Percentiles rank a stretch among this genome's conserved stretches.
These are phyloP conservation scores for Augochlorella aurata DNA, from an alignment of 2,888 invertebrate genomes.

Conservation along the genomic window DNA sequence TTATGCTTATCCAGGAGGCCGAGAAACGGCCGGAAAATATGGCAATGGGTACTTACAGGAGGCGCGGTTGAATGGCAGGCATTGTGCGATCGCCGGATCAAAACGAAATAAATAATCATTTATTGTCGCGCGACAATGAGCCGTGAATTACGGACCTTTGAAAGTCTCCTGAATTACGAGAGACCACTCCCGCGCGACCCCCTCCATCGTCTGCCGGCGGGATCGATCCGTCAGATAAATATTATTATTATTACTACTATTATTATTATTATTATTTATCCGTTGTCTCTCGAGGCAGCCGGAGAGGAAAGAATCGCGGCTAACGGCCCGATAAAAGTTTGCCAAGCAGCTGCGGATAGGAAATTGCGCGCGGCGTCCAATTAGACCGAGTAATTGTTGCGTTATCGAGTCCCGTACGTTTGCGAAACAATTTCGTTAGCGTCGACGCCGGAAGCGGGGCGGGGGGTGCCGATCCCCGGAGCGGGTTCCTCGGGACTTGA, in stretches of 20 bases:
- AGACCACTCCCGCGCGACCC: background rate
- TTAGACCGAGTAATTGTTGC: conserved; percentile 20
- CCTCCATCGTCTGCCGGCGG: background rate
- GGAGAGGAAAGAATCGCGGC: background rate
- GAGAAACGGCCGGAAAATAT: background rate
- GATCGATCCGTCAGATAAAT: background rate
- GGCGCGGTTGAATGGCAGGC: background rate
- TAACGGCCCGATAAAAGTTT: background rate
- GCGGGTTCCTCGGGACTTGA: background rate
- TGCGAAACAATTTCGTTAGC: background rate
- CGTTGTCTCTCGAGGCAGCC: background rate
- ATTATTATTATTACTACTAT: background rate
- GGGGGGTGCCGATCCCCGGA: background rate
- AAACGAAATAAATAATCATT: background rate
- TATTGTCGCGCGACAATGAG: background rate
- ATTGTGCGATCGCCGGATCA: background rate
- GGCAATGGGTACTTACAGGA: background rate
- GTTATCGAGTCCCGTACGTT: conserved; percentile 20
- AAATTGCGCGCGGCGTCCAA: conserved; percentile 3
- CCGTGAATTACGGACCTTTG: background rate
- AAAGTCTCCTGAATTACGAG: background rate
- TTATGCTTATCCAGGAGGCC: background rate
- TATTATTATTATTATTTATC: background rate
- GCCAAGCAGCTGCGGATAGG: background rate
- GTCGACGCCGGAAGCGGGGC: background rate